Evolutionary conservation across 1,140 invertebrate genomes (phyloP), one percentile per base, ranked within the genome.

Genomic region (Scaptomyza pallida): DNA sequence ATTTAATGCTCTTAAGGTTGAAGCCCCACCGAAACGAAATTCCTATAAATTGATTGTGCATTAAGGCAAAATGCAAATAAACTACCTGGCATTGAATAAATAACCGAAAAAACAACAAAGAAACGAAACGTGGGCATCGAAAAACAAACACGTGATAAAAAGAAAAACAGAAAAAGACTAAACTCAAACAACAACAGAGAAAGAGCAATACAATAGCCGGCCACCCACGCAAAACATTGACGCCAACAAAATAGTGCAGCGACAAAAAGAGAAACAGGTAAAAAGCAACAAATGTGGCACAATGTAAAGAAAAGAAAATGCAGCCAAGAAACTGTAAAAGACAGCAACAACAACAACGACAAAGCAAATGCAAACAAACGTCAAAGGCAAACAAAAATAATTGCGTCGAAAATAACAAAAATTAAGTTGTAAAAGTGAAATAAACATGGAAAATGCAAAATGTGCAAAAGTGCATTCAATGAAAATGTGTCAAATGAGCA

Each of bases 71-170:
- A 72, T 75, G 75, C 76, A 77, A 81, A 71, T 67, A 70, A 86
- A 75, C 74, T 60, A 35, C 56, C 60, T 81, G 80, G 43, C 81
- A 86, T 85, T 85, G 81, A 65, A 47, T 48, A 54, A 62, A 54
- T 40, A 48, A n/a, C n/a, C n/a, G 35, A 5, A 33, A 40, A 48
- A 52, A n/a, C 16, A 63, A 21, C 41, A 40, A 48, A 52, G 16
- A 23, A 63, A 21, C 41, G 3, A 54, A 30, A 44, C 17, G 51
- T 47, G 50, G 43, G 33, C 57, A 63, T 44, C 23, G 52, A 54
- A 56, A 50, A 75, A 50, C 23, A 55, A 86, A 77, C 81, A 81
- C 77, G 74, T 86, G 81, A 86, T 81, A 74, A 67, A 74, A 70
- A 76, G 8, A 65, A 52, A 57, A 48, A 26, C 0, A 23, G 21